Conservation (phyloP, 2,113 vertebrate species). For the Dromiciops gliroides region DNA sequence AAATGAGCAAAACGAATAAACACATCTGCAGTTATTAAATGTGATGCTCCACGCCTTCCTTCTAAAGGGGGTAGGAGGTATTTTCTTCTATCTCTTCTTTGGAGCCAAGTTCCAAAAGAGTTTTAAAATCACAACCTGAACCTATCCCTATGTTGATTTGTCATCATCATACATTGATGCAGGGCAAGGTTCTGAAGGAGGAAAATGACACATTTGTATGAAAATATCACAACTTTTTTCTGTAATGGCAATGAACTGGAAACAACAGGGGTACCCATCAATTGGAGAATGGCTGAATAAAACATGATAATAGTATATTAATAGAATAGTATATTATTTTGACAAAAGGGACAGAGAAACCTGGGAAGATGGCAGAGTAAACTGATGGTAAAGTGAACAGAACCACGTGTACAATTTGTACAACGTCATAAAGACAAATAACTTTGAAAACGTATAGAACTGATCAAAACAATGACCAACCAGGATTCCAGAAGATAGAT, state of each 20-base stretch:
- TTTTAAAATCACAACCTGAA: not conserved
- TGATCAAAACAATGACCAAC: not conserved
- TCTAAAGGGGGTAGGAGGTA: not conserved
- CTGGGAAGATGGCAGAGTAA: not conserved
- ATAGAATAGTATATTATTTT: not conserved
- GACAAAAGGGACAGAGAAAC: not conserved
- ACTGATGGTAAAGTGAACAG: not conserved
- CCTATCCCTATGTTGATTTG: not conserved
- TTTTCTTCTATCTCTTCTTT: not conserved
- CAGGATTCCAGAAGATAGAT: not conserved
- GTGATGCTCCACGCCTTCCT: not conserved
- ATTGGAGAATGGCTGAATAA: not conserved
- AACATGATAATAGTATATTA: not conserved
- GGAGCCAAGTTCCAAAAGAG: not conserved
- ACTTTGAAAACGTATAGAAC: not conserved
- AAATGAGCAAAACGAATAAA: not conserved
- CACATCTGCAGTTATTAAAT: not conserved
- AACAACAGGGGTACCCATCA: not conserved
- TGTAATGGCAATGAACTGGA: not conserved
- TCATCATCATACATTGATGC: not conserved
- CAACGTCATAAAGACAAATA: not conserved
- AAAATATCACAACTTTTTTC: not conserved
- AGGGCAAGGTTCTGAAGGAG: not conserved
- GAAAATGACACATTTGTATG: not conserved
- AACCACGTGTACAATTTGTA: not conserved